Conservation (phyloP, 2,797 vertebrate genomes). For the Sciaenops ocellatus region DNA sequence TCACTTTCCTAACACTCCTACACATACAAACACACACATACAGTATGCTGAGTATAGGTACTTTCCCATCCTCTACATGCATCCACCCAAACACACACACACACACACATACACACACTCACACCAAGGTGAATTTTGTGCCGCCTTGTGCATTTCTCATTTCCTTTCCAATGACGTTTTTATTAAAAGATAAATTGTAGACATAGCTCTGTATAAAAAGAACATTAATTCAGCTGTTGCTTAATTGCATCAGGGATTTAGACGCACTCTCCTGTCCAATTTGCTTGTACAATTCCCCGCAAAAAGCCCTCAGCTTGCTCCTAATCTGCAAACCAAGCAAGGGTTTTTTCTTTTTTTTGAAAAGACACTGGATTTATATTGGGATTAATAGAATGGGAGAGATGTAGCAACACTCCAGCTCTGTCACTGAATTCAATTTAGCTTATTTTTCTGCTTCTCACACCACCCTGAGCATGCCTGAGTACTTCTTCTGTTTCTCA, state of each 20-base stretch:
- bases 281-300: constrained; percentile 63
- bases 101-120: not conserved
- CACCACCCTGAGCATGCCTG: constrained; percentile 26
- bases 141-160: constrained; percentile 59
- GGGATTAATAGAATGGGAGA: constrained; percentile 62
- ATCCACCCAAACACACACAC: constrained; percentile 5
- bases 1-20: constrained; percentile 22
- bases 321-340: constrained; percentile 71
- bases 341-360: constrained; percentile 21
- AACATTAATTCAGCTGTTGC: constrained; percentile 75
- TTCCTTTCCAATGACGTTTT: constrained; percentile 67
- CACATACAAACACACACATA: not conserved
- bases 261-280: constrained; percentile 72
- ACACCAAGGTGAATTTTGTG: constrained; percentile 52
- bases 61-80: constrained; percentile 24
- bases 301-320: constrained; percentile 51
- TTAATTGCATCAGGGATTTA: constrained; percentile 80
- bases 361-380: constrained; percentile 64
- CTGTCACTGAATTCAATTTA: constrained; percentile 57
- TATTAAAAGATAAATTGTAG: constrained; percentile 75
- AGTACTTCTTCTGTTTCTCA: constrained; percentile 26
- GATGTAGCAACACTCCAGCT: constrained; percentile 47
- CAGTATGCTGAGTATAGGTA: constrained; percentile 44
- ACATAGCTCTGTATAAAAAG: constrained; percentile 59
- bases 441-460: constrained; percentile 39